Conservation (phyloP, 2,113 vertebrate genomes). For the Dissostichus mawsoni region DNA sequence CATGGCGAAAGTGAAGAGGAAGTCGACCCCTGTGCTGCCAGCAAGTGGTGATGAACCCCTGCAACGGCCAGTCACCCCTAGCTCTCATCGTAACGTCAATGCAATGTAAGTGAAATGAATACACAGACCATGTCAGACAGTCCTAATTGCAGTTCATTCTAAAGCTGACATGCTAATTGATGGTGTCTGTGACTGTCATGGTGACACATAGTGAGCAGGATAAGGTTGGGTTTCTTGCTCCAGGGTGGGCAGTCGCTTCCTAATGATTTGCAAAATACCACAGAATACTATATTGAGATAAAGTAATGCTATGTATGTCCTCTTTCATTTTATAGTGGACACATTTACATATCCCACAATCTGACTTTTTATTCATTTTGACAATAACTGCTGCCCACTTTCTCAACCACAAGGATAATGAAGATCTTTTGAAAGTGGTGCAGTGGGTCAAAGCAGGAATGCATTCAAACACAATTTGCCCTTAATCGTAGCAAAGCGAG, state of each 20-base stretch:
- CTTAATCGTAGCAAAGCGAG: background rate
- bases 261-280: background rate
- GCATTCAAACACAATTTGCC: background rate
- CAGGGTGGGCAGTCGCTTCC: too few species aligned
- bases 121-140: background rate
- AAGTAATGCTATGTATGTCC: background rate
- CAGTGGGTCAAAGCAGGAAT: conserved; percentile 47
- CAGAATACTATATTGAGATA: background rate
- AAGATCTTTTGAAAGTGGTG: conserved; percentile 6
- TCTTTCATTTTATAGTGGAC: conserved; percentile 6
- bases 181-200: background rate
- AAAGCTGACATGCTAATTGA: background rate
- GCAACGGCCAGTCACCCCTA: conserved; percentile 91
- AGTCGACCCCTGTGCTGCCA: conserved; percentile 62
- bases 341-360: conserved; percentile 12
- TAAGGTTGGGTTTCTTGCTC: background rate
- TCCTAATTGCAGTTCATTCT: background rate
- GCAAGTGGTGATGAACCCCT: conserved; percentile 89
- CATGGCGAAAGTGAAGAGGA: conserved; percentile 88
- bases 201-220: background rate
- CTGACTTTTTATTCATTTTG: conserved; percentile 13
- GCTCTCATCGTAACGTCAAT: conserved; percentile 82
- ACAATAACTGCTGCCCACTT: conserved; percentile 25
- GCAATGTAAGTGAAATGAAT: conserved; percentile 81
- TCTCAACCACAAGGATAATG: conserved; percentile 1